Evolutionary conservation across 2,113 vertebrate species (phyloP), one percentile per base, ranked within the genome.

Genomic region (Plectropomus leopardus): DNA sequence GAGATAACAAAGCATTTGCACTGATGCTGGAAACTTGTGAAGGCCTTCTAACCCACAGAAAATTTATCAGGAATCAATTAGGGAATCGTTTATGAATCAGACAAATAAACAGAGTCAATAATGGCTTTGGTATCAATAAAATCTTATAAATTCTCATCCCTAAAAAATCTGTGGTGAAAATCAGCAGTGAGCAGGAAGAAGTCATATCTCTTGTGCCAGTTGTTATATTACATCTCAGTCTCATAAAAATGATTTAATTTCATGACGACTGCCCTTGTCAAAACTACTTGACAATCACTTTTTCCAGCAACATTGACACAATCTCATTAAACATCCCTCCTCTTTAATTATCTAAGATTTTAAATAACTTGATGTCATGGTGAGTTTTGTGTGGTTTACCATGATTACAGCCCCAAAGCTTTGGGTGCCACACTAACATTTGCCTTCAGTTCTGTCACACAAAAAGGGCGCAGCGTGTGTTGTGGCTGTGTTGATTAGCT

Each of bases 401-500:
- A 16, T 47, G 70, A 72, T 76, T 66, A 42, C 67, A 61, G 55
- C 57, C 32, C 51, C 51, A 64, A 42, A 71, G 28, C 59, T 69
- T 28, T 26, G 23, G 44, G 40, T 69, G 68, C 74, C 73, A 75
- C 80, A 50, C 50, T 4, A 15, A n/a, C 26, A 51, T 76, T 75
- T 23, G 71, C 34, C 57, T 64, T 51, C 45, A 57, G 47, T 59
- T 66, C 19, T 72, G 60, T 72, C 78, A 60, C 55, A 58, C 51
- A 57, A 53, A 60, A n/a, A 42, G 47, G 66, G 78, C 26, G 61
- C 88, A 7, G 19, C 77, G 48, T 82, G 66, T 67, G 66, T 84
- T 84, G 86, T 76, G 86, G 86, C 30, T 65, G 73, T 78, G 74
- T 69, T 85, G 83, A 87, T 81, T 79, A 80, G 78, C 70, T 64